Evolutionary conservation across 2,113 vertebrate species (phyloP).

Genomic region (Scopus umbretta): DNA sequence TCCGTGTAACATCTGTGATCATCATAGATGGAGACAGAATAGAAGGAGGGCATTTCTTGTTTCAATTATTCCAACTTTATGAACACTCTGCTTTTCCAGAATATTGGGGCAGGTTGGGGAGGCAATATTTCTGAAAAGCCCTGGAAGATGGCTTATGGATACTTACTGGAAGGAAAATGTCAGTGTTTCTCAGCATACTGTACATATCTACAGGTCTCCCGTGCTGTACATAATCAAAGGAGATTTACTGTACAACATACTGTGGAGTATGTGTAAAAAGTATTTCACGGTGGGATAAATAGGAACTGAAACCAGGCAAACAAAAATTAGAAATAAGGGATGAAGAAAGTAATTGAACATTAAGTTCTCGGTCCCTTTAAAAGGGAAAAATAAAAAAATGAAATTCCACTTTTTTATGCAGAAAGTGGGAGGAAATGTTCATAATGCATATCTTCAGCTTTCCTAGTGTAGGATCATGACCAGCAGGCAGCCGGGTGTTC

Average conservation of each 20-base stretch:
- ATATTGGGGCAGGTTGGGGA: not conserved
- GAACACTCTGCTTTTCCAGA: not conserved
- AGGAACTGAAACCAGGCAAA: not conserved
- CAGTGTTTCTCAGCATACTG: not conserved
- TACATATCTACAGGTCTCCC: not conserved
- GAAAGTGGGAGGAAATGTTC: not conserved
- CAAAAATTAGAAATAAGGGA: not conserved
- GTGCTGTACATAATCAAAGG: not conserved
- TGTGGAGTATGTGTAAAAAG: not conserved
- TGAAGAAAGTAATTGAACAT: not conserved
- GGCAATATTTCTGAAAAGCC: not conserved
- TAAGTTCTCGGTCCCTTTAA: not conserved
- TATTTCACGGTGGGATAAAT: not conserved
- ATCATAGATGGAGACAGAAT: fast-evolving
- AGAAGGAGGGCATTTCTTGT: not conserved
- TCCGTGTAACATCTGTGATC: not conserved
- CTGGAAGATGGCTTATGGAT: not conserved
- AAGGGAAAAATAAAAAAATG: not conserved
- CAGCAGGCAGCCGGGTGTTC: not conserved
- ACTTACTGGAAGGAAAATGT: not conserved
- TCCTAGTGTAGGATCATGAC: not conserved
- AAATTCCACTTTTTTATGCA: not conserved
- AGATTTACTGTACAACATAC: not conserved
- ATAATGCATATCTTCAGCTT: not conserved
- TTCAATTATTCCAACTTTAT: not conserved